phyloP scores from a whole-genome alignment of 2,888 invertebrate genomes.

The Diplazon laetatorius region DNA sequence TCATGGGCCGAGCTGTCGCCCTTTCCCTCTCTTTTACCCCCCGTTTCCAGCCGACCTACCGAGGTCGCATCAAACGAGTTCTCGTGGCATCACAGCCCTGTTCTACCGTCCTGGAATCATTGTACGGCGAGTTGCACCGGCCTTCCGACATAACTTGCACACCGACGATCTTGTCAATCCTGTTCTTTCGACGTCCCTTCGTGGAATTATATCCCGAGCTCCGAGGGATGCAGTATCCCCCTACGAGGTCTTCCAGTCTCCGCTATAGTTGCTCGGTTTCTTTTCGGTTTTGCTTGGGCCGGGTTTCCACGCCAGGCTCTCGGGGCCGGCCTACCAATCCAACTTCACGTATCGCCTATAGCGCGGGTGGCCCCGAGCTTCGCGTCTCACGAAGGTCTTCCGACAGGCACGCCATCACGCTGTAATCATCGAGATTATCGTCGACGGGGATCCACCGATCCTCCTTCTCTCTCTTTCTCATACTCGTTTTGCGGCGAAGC shows the following conservation, averaged over 20 bases:
- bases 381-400: slow-evolving; percentile 58
- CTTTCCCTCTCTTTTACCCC: slow-evolving; percentile 1
- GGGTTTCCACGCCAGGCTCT: slow-evolving; percentile 46
- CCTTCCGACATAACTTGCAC: slow-evolving; percentile 54
- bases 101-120: slow-evolving; percentile 44
- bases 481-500: slow-evolving; percentile 1
- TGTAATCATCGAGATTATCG: slow-evolving; percentile 64
- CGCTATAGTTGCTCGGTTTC: slow-evolving; percentile 56
- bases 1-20: slow-evolving; percentile 82
- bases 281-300: slow-evolving; percentile 27
- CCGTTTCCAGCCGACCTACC: slow-evolving; percentile 23
- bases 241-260: slow-evolving; percentile 73
- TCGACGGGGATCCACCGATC: slow-evolving; percentile 35
- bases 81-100: slow-evolving; percentile 32
- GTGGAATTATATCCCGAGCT: slow-evolving; percentile 52
- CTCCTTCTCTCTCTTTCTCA: slow-evolving; percentile 2
- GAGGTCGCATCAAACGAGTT: slow-evolving; percentile 51
- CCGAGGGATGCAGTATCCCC: slow-evolving; percentile 57
- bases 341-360: slow-evolving; percentile 42
- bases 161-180: slow-evolving; percentile 60
- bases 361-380: slow-evolving; percentile 59
- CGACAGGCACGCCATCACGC: slow-evolving; percentile 48
- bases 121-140: slow-evolving; percentile 26
- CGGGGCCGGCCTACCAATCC: slow-evolving; percentile 27
- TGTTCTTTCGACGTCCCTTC: slow-evolving; percentile 52